Evolutionary conservation across 2,888 invertebrate genomes (phyloP).

Genomic region (Teleiodes luculella): DNA sequence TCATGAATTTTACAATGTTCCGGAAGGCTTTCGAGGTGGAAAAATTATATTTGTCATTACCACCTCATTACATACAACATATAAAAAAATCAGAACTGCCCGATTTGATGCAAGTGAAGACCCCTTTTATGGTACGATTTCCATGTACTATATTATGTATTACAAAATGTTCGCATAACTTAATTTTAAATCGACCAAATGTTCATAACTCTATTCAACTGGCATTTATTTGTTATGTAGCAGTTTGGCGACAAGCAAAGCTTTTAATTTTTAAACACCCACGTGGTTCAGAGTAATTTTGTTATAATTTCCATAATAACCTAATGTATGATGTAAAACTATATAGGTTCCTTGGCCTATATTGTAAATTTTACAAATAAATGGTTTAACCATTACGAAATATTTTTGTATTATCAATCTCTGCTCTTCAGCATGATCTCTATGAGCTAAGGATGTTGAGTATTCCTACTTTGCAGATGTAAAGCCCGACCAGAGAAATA

Average conservation of each 20-base stretch:
- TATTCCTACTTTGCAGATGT: too few species aligned
- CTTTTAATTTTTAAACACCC: slow-evolving; percentile 8
- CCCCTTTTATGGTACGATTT: too few species aligned
- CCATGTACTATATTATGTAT: too few species aligned
- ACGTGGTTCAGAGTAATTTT: slow-evolving; percentile 5
- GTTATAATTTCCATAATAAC: slow-evolving; percentile 26
- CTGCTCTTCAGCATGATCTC: too few species aligned
- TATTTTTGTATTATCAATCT: slow-evolving; percentile 72
- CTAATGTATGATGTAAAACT: slow-evolving; percentile 16
- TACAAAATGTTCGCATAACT: neutral
- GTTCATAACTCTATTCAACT: neutral
- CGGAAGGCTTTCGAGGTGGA: too few species aligned
- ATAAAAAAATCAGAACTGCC: too few species aligned
- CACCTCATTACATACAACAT: too few species aligned
- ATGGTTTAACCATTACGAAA: slow-evolving; percentile 62
- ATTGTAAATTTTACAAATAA: slow-evolving; percentile 54
- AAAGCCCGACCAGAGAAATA: too few species aligned
- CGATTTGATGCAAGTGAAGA: too few species aligned
- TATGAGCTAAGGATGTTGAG: too few species aligned
- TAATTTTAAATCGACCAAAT: neutral
- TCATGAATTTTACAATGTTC: too few species aligned
- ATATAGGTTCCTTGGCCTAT: slow-evolving; percentile 43
- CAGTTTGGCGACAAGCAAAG: neutral
- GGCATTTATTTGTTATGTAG: slow-evolving; percentile 7
- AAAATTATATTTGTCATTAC: too few species aligned